Evolutionary conservation across 2,888 invertebrate species (phyloP), one percentile per base, ranked within the genome.

Genomic region (Panzeria rudis): DNA sequence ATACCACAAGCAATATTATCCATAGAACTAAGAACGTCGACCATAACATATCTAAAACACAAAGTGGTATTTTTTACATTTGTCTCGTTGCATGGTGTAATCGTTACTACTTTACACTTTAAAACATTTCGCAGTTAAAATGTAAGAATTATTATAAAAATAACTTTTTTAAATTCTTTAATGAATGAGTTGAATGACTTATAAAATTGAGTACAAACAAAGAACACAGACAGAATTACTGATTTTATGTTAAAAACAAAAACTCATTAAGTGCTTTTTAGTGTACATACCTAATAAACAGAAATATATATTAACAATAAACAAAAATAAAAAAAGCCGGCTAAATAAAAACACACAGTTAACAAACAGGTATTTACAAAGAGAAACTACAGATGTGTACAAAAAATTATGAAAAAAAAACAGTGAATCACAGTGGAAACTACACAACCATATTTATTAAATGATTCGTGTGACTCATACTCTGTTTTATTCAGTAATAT

Each of bases 381-480:
- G 3, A 75, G 35, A 61, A 54, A 52, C 61, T 38, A 52, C 23
- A 59, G 20, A 61, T 66, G 54, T 62, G 54, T 15, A 78, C 41
- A 68, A 52, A 47, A 47, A 54, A 38, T 25, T 7, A 20, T 56
- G 15, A 13, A 71, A 20, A 75, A n/a, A 25, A 62, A 35, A n/a
- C 38, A 68, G 62, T 80, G 84, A 84, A 80, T 77, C 76, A 77
- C n/a, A n/a, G n/a, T n/a, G n/a, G n/a, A n/a, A n/a, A n/a, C 47
- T 75, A 11, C 54, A 41, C 56, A 15, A 23, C 32, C 29, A 62
- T 25, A 38, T 20, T 8, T 2, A 62, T 9, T 11, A 9, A 23
- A 6, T 69, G 52, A 68, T 23, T 59, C 32, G 32, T 17, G 20
- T 68, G 56, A 77, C 17, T 59, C 56, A 59, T 38, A 20, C 3